A percentile compares a stretch with the other conserved stretches of the same genome.
phyloP scores from a whole-genome alignment of 2,113 vertebrate genomes.

The Lophura nycthemera region DNA sequence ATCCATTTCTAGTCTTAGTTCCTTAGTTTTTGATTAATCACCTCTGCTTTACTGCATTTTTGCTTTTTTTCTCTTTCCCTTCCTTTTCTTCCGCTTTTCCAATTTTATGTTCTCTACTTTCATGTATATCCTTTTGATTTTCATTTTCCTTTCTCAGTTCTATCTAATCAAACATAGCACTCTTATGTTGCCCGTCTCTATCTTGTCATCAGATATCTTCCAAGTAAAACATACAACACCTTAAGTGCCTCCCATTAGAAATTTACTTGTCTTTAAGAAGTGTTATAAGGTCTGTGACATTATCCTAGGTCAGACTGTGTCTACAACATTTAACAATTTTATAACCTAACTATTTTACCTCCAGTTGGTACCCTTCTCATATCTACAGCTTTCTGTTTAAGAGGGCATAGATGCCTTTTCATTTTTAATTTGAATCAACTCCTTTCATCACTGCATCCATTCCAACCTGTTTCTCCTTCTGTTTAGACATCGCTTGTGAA shows the following conservation, averaged over 20 bases:
- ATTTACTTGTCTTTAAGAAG: neutral
- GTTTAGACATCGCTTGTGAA: neutral
- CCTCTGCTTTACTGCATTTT: neutral
- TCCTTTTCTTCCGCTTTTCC: neutral
- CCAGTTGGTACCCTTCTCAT: neutral
- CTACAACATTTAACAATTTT: neutral
- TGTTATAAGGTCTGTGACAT: neutral
- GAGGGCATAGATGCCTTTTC: neutral
- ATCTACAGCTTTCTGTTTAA: neutral
- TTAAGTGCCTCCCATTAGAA: neutral
- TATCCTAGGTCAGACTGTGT: neutral
- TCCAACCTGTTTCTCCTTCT: neutral
- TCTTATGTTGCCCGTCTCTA: neutral
- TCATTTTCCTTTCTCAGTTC: neutral
- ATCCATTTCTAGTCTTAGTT: neutral
- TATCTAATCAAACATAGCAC: fast-evolving
- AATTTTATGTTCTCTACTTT: neutral
- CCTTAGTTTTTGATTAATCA: neutral
- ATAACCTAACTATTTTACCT: neutral
- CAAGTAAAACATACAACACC: neutral
- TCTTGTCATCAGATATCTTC: neutral
- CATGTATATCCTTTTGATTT: neutral
- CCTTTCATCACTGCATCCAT: neutral
- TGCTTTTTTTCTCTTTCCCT: neutral
- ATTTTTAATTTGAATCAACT: neutral